Conservation (phyloP, 2,888 invertebrate species). For the Lepidonotus clava region DNA sequence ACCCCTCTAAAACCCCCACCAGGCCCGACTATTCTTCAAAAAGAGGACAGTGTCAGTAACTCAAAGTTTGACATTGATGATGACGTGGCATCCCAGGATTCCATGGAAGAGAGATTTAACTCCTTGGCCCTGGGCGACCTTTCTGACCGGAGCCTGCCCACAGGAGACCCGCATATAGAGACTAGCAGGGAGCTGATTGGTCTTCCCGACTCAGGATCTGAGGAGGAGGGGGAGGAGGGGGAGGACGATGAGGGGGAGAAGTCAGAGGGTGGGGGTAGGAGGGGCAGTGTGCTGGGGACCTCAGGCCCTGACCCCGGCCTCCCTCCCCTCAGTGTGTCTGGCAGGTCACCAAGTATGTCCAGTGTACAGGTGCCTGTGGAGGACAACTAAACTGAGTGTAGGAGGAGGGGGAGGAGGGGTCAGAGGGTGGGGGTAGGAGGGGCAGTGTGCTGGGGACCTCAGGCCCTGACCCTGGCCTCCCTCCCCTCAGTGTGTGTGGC, state of each 20-base stretch:
- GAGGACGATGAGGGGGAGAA: not conserved
- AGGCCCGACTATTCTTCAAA: not conserved
- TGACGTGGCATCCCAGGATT: not conserved
- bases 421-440: not conserved
- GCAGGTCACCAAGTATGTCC: not conserved
- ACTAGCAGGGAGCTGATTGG: not conserved
- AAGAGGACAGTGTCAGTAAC: not conserved
- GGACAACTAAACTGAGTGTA: not conserved
- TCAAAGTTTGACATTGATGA: not conserved
- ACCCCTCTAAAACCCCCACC: not conserved
- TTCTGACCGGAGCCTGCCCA: not conserved
- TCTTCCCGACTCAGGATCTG: not conserved
- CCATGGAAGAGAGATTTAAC: not conserved
- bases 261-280: not conserved
- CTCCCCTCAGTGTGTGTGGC: no score
- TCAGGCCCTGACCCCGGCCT: not conserved
- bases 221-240: conserved; percentile 9
- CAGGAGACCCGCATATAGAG: not conserved
- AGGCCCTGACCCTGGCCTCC: no score
- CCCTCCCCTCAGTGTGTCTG: not conserved
- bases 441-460: not conserved
- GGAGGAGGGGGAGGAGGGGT: not conserved
- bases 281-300: not conserved
- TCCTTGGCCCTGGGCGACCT: not conserved
- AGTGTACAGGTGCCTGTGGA: conserved; percentile 37